Evolutionary conservation across 2,113 vertebrate genomes (phyloP), one percentile per base, ranked within the genome.

Genomic region (Zosterops lateralis): DNA sequence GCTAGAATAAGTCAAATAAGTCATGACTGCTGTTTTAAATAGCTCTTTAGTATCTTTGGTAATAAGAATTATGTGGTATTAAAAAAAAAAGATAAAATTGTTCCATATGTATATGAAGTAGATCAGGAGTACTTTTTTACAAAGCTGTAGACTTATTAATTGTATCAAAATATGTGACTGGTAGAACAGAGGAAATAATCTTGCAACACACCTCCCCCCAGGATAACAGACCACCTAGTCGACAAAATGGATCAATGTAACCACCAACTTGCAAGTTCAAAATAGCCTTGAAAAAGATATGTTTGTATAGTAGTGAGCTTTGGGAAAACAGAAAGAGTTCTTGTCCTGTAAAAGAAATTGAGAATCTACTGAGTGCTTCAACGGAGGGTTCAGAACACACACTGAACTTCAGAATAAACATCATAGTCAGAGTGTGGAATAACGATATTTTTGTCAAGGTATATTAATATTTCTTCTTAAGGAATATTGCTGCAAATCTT

Each of bases 81-180:
- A 6, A 0, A 45, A 54, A 48, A 72, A 42, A 5, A 0, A 56
- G 1, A 56, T 53, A 40, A 76, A 54, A 48, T 2, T 17, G n/a
- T 57, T 68, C 9, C 4, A 19, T 32, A 32, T 8, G 1, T 31
- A 32, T 20, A 22, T 24, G 47, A 85, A 61, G 16, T 14, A 61
- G 32, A 66, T 14, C 10, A 66, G 10, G 8, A 80, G 7, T 16
- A 32, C 14, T 57, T 61, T 78, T 73, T 47, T 44, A 25, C 29
- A 51, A 22, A 85, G 40, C 7, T 36, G 19, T n/a, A 32, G 12
- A 44, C 17, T 32, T 73, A 29, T 8, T 87, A 31, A 51, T 60
- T 51, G 17, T 34, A 29, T 44, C 14, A 73, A 64, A 76, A 58
- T 36, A 58, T 6, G 2, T 26, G 7, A 20, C 7, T 3, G 3